A percentile compares a stretch with the other conserved stretches of the same genome.
phyloP scores from a whole-genome alignment of 2,888 invertebrate genomes.

The Hirtodrosophila histrioides region DNA sequence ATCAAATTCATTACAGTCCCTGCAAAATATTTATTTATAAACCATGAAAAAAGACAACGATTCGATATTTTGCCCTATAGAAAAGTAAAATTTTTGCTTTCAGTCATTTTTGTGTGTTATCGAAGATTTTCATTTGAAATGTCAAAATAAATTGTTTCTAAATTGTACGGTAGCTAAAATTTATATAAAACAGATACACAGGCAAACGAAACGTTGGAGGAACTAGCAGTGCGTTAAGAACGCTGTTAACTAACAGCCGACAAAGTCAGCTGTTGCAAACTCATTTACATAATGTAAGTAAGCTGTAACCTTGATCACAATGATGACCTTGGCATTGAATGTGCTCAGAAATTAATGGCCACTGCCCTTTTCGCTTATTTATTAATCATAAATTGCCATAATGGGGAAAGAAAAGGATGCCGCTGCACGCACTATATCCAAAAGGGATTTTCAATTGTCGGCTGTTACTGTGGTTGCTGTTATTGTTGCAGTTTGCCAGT shows the following conservation, averaged over 20 bases:
- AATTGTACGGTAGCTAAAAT: background rate
- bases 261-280: constrained; percentile 5
- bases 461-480: constrained; percentile 28
- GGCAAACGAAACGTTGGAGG: background rate
- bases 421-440: constrained; percentile 37
- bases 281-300: constrained; percentile 18
- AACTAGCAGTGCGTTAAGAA: constrained; percentile 4
- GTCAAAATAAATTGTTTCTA: background rate
- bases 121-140: no score
- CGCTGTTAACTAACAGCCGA: constrained; percentile 42
- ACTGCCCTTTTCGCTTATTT: constrained; percentile 48
- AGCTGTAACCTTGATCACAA: constrained; percentile 6
- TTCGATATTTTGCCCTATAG: no score
- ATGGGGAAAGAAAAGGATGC: constrained; percentile 46
- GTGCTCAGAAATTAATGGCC: constrained; percentile 26
- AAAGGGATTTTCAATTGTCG: constrained; percentile 60
- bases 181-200: background rate
- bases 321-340: constrained; percentile 26
- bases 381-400: constrained; percentile 72
- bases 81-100: no score
- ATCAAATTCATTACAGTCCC: no score
- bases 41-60: no score
- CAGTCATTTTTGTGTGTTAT: no score
- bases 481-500: constrained; percentile 12
- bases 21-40: no score